A percentile compares a stretch with the other conserved stretches of the same genome.
Evolutionary conservation across 2,888 invertebrate genomes (phyloP).

Genomic region (Drosophila borealis): DNA sequence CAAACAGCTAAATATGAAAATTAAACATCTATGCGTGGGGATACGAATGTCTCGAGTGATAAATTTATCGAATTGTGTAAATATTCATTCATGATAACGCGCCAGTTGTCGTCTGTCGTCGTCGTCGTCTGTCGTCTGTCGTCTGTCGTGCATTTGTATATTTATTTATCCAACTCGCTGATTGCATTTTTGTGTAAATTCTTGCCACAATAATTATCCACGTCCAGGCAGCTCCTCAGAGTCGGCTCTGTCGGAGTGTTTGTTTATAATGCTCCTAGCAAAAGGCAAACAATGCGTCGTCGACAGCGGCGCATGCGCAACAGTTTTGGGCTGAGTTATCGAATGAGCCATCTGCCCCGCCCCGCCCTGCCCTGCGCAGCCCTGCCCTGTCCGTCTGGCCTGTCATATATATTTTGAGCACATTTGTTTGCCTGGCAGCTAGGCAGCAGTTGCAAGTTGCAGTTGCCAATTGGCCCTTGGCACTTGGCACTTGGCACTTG

Average conservation of each 20-base stretch:
- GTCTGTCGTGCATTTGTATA: constrained; percentile 22
- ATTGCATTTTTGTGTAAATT: constrained; percentile 80
- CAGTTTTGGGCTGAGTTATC: constrained; percentile 54
- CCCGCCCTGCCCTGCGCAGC: neutral
- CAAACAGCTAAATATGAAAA: constrained; percentile 50
- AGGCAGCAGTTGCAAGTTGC: constrained; percentile 1
- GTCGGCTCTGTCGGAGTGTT: constrained; percentile 23
- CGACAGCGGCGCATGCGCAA: constrained; percentile 56
- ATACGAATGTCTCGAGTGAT: constrained; percentile 38
- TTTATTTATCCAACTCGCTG: constrained; percentile 65
- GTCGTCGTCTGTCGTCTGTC: constrained; percentile 27
- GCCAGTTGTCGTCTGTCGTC: constrained; percentile 45
- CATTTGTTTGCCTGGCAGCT: constrained; percentile 46
- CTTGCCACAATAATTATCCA: constrained; percentile 44
- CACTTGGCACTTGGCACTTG: constrained; percentile 36
- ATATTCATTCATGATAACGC: constrained; percentile 66
- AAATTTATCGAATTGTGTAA: constrained; percentile 69
- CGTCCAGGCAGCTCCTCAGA: constrained; percentile 23
- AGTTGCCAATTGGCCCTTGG: constrained; percentile 25
- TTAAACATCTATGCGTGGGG: constrained; percentile 34
- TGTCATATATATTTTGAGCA: constrained; percentile 40
- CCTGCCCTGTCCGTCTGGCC: neutral
- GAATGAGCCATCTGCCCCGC: constrained; percentile 24
- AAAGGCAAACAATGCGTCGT: constrained; percentile 51
- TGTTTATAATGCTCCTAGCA: constrained; percentile 49